These are phyloP conservation scores for Dicentrarchus labrax DNA, from an alignment of 2,113 vertebrate species.

Conservation along the genomic window DNA sequence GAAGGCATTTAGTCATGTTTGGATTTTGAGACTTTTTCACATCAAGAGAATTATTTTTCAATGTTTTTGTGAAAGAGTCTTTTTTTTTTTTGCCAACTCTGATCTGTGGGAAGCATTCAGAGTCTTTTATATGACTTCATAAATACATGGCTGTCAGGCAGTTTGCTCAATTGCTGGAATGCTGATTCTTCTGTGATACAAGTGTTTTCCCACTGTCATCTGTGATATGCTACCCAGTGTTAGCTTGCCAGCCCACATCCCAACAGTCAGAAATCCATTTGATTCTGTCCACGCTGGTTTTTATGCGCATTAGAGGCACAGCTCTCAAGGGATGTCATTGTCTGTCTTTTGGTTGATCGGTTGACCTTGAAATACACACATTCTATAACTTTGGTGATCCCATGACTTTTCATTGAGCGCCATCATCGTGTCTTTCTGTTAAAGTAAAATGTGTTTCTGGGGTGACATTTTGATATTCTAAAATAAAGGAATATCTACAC, in stretches of 20 bases:
- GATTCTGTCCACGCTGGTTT: conserved; percentile 19
- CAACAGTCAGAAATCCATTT: conserved; percentile 18
- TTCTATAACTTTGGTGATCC: too few relatives aligned
- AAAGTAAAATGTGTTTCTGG: too few relatives aligned
- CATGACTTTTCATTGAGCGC: background rate
- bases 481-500: too few relatives aligned
- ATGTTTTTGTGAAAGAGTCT: background rate
- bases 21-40: conserved; percentile 17
- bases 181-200: conserved; percentile 37
- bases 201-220: conserved; percentile 57
- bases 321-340: background rate
- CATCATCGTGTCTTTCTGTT: background rate
- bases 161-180: conserved; percentile 49
- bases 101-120: conserved; percentile 22
- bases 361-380: background rate
- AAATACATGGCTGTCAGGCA: conserved; percentile 45
- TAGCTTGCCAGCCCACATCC: conserved; percentile 10
- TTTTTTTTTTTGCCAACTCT: background rate
- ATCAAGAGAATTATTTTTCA: background rate
- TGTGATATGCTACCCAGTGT: conserved; percentile 12
- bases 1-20: conserved; percentile 19
- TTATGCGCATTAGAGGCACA: background rate
- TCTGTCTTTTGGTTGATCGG: background rate
- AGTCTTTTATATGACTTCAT: conserved; percentile 33
- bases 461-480: too few relatives aligned